Conservation (phyloP, 2,113 vertebrate genomes). For the Echinops telfairi region DNA sequence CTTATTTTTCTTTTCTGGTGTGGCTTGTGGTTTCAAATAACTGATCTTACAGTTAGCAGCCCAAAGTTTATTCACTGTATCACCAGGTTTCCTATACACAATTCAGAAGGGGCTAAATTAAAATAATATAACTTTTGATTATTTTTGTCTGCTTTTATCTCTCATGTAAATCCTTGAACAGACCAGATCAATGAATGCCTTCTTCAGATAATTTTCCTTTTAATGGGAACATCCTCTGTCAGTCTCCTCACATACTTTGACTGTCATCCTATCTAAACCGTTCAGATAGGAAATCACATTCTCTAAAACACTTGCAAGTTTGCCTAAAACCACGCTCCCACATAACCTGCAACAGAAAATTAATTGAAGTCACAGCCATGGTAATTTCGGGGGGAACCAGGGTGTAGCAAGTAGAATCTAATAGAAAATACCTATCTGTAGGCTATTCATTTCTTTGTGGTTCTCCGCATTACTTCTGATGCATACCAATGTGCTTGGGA, state of each 20-base stretch:
- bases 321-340: neutral
- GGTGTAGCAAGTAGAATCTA: neutral
- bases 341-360: neutral
- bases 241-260: neutral
- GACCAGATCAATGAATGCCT: no score
- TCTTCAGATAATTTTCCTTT: neutral
- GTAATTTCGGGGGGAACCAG: neutral
- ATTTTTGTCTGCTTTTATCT: no score
- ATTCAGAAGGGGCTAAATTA: no score
- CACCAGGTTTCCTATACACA: no score
- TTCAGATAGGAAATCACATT: neutral
- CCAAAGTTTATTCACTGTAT: no score
- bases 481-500: neutral
- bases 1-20: no score
- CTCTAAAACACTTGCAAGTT: neutral
- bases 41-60: no score
- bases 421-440: neutral
- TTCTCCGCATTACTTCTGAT: neutral
- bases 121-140: no score
- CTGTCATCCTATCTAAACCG: neutral
- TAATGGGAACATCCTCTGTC: neutral
- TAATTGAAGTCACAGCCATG: neutral
- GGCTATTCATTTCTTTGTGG: neutral
- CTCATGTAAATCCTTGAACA: no score
- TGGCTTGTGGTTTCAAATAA: no score